These are phyloP conservation scores for Cephus rjabovi DNA, from an alignment of 2,888 invertebrate genomes.

Conservation along the genomic window DNA sequence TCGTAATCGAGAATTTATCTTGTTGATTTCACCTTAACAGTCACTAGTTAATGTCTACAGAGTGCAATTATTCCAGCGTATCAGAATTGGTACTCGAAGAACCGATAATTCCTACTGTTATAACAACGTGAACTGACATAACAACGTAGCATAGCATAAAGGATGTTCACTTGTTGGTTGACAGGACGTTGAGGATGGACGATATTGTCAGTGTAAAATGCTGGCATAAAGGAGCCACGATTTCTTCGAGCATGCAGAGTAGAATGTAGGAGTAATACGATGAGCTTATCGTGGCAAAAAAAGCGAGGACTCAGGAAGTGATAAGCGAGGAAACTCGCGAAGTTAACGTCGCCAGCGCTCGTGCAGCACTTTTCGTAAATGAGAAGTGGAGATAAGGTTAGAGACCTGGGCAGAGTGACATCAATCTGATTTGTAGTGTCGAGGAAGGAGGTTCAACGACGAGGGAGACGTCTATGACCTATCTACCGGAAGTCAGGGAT, in stretches of 20 bases:
- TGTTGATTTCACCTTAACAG: background rate
- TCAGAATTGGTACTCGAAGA: background rate
- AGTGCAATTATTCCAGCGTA: background rate
- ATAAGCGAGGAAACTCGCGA: background rate
- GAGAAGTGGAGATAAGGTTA: background rate
- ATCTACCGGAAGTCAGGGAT: background rate
- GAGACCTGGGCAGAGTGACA: background rate
- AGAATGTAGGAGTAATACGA: background rate
- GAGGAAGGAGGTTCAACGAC: background rate
- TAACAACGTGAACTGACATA: background rate
- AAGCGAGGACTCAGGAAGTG: background rate
- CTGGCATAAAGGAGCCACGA: background rate
- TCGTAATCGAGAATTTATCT: background rate
- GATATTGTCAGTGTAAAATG: background rate
- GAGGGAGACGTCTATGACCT: slow-evolving; percentile 6
- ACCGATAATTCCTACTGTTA: background rate
- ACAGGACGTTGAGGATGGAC: background rate
- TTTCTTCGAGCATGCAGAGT: background rate
- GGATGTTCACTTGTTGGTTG: background rate
- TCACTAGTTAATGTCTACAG: background rate
- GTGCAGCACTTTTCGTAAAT: background rate
- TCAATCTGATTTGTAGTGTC: background rate
- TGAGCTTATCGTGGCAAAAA: background rate
- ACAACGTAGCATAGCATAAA: background rate
- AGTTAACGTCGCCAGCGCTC: background rate